Evolutionary conservation across 1,140 invertebrate genomes (phyloP).

Genomic region (Camponotus vicinus): DNA sequence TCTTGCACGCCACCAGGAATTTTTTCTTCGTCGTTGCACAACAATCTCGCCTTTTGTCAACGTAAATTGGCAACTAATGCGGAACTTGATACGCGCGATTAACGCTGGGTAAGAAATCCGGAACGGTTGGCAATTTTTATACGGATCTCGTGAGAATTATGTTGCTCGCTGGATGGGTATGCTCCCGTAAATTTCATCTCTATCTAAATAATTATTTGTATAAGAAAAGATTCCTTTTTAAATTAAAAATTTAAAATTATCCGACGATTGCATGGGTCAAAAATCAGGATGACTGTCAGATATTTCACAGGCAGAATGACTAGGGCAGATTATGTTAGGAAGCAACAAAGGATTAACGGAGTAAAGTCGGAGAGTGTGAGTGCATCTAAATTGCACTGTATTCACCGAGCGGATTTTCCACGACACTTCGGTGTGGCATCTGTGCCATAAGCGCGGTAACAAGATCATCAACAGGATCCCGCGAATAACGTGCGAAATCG

Average conservation of each 20-base stretch:
- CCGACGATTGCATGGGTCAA: background rate
- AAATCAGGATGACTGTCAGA: background rate
- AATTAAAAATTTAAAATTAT: background rate
- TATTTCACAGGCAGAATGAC: background rate
- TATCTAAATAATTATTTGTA: background rate
- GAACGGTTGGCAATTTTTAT: too few species aligned
- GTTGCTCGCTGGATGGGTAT: background rate
- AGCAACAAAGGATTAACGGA: constrained; percentile 11
- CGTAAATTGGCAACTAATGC: background rate
- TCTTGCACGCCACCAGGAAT: constrained; percentile 31
- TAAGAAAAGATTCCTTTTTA: background rate
- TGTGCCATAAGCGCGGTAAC: constrained; percentile 48
- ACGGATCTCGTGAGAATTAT: background rate
- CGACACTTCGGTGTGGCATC: constrained; percentile 40
- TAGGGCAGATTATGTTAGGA: constrained; percentile 39
- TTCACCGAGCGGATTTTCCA: constrained; percentile 46
- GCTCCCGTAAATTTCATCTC: background rate
- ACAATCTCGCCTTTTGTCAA: constrained; percentile 8
- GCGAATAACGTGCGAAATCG: constrained; percentile 36
- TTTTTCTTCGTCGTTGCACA: constrained; percentile 29
- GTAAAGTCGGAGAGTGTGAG: background rate
- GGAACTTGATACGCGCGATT: constrained; percentile 12
- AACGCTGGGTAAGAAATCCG: background rate
- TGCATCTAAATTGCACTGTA: constrained; percentile 21
- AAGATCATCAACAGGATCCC: constrained; percentile 44